Evolutionary conservation across 2,113 vertebrate genomes (phyloP), one percentile per base, ranked within the genome.

Genomic region (Nibea albiflora): DNA sequence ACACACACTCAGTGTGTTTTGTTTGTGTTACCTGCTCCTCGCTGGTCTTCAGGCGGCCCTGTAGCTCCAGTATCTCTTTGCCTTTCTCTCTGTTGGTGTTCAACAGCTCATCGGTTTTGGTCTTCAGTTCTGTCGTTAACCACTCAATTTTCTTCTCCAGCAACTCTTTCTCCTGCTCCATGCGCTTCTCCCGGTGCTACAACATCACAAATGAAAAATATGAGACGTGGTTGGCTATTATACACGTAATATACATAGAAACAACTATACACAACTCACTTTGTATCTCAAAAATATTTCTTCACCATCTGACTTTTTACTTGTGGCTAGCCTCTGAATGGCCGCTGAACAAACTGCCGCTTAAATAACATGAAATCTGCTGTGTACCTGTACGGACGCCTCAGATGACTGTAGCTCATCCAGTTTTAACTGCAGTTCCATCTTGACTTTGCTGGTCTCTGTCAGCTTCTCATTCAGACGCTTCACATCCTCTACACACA

Each of bases 101-200:
- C 4, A 98, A 87, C 46, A 99, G 93, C 74, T 99, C 98, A 47
- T 98, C 97, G 1, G 97, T 98, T 95, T 99, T 99, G 56, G 93
- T 94, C 92, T 97, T 96, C 88, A 99, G 85, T 78, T 99, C 96
- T 1, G 94, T 20, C 22, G 96, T 96, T 73, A 99, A 87, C 97
- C 97, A 98, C 0, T 94, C 93, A 12, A 96, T 97, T 58, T 98
- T 97, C 85, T 91, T 97, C 86, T 97, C 96, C 0, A 97, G 89
- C 11, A 99, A 92, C 83, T 99, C 97, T 26, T 97, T 99, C 84
- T 99, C 98, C 88, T 99, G 97, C 69, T 97, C 96, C 93, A 98
- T 92, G 5, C 97, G 96, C 76, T 97, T 98, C 90, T 99, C 97
- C 22, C 96, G 95, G 87, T 96, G 95, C 97, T 99, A 69, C 50